A percentile compares a stretch with the other conserved stretches of the same genome.
Evolutionary conservation across 2,888 invertebrate genomes (phyloP).

Genomic region (Nephrotoma appendiculata): DNA sequence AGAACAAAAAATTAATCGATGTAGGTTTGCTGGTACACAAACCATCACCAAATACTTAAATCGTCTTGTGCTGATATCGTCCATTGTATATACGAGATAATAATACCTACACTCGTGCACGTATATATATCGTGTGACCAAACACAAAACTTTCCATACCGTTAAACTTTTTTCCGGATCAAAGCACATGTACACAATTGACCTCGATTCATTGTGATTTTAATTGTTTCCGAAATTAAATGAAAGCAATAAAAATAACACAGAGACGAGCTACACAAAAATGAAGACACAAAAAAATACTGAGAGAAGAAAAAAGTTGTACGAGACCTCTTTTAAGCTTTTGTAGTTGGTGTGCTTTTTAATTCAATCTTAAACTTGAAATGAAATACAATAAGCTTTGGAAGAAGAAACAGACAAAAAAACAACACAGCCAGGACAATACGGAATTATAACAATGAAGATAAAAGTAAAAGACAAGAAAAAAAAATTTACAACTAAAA

Average conservation of each 20-base stretch:
- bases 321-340: not conserved
- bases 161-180: not conserved
- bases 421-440: not conserved
- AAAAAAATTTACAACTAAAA: not conserved
- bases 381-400: not conserved
- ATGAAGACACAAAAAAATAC: not conserved
- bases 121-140: not conserved
- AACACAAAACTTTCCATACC: not conserved
- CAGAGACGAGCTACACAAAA: not conserved
- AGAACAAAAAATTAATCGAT: not conserved
- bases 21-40: not conserved
- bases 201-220: not conserved
- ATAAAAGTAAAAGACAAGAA: not conserved
- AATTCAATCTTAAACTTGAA: not conserved
- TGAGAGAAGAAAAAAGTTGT: not conserved
- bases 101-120: too few species aligned
- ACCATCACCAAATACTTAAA: not conserved
- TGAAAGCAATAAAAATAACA: not conserved
- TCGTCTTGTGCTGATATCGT: not conserved
- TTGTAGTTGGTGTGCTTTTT: not conserved
- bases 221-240: not conserved
- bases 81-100: not conserved
- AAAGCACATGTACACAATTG: not conserved
- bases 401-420: not conserved
- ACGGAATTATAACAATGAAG: not conserved